These are phyloP conservation scores for Catamblyrhynchus diadema DNA, from an alignment of 2,797 vertebrate species.

Conservation along the genomic window DNA sequence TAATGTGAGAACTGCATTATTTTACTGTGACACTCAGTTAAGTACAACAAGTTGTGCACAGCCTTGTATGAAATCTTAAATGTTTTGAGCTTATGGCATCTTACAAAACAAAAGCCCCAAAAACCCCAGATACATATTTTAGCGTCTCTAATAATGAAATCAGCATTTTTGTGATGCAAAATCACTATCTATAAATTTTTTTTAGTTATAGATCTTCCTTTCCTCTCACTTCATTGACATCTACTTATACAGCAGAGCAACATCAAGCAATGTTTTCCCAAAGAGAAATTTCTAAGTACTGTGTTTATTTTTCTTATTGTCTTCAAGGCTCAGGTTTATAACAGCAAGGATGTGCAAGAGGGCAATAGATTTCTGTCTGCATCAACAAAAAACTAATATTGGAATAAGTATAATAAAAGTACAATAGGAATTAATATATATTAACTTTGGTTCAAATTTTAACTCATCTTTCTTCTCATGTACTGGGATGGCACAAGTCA, in stretches of 20 bases:
- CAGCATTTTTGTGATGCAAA: background rate
- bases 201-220: background rate
- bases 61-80: background rate
- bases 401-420: background rate
- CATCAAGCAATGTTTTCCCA: background rate
- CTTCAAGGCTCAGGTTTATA: background rate
- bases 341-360: background rate
- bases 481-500: background rate
- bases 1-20: fast-evolving
- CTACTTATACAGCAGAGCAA: background rate
- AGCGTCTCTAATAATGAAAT: background rate
- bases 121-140: background rate
- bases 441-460: background rate
- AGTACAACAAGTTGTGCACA: background rate
- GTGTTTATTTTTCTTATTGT: background rate
- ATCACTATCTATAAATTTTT: too few species aligned
- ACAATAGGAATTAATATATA: background rate
- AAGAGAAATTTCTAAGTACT: background rate
- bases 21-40: background rate
- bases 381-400: background rate
- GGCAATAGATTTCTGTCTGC: background rate
- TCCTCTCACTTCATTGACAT: background rate
- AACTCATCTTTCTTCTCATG: background rate
- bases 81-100: background rate
- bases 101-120: background rate